Percentiles rank a stretch among this genome's conserved stretches.
Conservation (phyloP, 2,797 vertebrate genomes). For the Enteromius paludinosus region DNA sequence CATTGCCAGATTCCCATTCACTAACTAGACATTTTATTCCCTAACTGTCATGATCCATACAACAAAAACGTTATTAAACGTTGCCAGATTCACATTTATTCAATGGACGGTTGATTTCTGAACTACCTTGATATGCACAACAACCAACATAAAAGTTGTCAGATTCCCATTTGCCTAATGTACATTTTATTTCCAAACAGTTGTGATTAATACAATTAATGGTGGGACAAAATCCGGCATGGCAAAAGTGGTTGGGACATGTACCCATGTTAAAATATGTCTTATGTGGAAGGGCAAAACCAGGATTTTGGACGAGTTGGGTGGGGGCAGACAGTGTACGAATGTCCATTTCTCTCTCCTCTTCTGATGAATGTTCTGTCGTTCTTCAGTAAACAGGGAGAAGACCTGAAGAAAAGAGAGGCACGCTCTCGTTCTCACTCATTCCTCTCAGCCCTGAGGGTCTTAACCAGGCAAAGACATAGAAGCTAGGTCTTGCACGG, state of each 20-base stretch:
- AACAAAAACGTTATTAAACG: background rate
- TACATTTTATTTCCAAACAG: background rate
- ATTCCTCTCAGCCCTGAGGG: conserved; percentile 71
- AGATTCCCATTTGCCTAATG: background rate
- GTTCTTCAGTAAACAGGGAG: conserved; percentile 60
- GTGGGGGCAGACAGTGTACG: conserved; percentile 57
- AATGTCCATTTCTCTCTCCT: conserved; percentile 62
- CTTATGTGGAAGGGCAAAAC: conserved; percentile 44
- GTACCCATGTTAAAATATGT: background rate
- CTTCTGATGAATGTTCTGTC: conserved; percentile 59
- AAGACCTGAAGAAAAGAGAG: conserved; percentile 55
- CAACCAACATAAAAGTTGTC: background rate
- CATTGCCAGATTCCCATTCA: background rate
- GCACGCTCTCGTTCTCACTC: conserved; percentile 28
- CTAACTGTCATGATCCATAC: background rate
- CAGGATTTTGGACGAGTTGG: conserved; percentile 47
- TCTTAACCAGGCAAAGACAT: conserved; percentile 73
- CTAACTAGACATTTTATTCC: background rate
- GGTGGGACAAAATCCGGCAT: background rate
- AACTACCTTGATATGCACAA: too few species aligned
- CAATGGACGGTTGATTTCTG: too few species aligned
- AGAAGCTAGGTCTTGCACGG: conserved; percentile 71
- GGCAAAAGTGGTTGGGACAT: background rate
- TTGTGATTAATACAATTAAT: background rate
- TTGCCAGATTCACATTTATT: background rate